Evolutionary conservation across 1,140 invertebrate species (phyloP).

Genomic region (Panulirus ornatus): DNA sequence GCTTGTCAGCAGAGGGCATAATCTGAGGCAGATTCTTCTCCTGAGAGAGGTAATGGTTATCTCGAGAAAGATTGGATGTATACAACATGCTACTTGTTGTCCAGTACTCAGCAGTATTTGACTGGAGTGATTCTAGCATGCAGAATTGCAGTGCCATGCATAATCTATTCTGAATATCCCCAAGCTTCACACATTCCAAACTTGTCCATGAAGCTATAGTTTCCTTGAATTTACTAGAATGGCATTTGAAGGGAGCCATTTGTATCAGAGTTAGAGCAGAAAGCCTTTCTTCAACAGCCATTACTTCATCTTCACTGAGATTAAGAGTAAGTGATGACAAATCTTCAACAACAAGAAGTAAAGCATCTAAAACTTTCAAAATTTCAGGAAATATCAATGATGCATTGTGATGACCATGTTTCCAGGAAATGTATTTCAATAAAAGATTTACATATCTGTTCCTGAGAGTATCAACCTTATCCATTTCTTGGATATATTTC

Average conservation of each 20-base stretch:
- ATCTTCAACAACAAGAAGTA: constrained; percentile 58
- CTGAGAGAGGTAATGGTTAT: neutral
- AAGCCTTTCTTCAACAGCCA: constrained; percentile 60
- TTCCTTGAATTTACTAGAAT: constrained; percentile 49
- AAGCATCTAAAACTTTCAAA: constrained; percentile 68
- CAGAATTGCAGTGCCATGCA: constrained; percentile 57
- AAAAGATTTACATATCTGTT: constrained; percentile 69
- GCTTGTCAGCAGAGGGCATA: constrained; percentile 10
- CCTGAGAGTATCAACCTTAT: constrained; percentile 67
- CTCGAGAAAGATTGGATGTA: neutral
- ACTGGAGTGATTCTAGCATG: constrained; percentile 55
- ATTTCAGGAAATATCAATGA: constrained; percentile 69
- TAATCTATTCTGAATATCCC: constrained; percentile 58
- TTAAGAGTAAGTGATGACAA: constrained; percentile 48
- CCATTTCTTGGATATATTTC: constrained; percentile 65
- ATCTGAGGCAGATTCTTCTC: constrained; percentile 44
- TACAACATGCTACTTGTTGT: constrained; percentile 27
- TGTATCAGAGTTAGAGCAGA: constrained; percentile 54
- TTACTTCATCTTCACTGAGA: constrained; percentile 69
- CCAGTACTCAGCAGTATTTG: constrained; percentile 46
- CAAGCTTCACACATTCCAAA: constrained; percentile 50
- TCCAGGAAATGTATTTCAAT: constrained; percentile 73
- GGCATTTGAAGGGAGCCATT: constrained; percentile 41
- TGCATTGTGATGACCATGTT: constrained; percentile 68
- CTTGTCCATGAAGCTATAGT: constrained; percentile 49